These are phyloP conservation scores for Ichneumoninae sp. DNA, from an alignment of 2,888 invertebrate genomes.

Conservation along the genomic window DNA sequence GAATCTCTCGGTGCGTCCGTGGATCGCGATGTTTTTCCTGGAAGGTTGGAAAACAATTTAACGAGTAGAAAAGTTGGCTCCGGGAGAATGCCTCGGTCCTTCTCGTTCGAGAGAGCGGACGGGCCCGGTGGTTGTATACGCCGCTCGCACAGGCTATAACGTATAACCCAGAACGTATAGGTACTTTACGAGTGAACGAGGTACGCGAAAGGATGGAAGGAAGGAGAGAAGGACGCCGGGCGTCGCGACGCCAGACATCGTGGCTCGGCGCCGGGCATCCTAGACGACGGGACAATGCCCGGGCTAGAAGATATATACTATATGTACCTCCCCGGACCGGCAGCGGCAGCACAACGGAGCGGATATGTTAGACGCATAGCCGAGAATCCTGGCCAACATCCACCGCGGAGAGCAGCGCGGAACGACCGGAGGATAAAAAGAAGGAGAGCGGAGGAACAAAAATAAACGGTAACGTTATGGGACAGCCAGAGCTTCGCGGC, in stretches of 20 bases:
- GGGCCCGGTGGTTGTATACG: background rate
- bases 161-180: conserved; percentile 56
- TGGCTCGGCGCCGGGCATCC: conserved; percentile 77
- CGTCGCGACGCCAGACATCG: conserved; percentile 71
- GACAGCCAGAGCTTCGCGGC: conserved; percentile 39
- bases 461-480: conserved; percentile 44
- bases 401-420: conserved; percentile 3
- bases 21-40: conserved; percentile 39
- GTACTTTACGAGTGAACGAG: conserved; percentile 61
- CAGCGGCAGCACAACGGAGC: conserved; percentile 32
- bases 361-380: conserved; percentile 44
- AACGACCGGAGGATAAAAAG: conserved; percentile 51
- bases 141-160: conserved; percentile 16
- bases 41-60: conserved; percentile 52
- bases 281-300: conserved; percentile 81
- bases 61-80: conserved; percentile 63
- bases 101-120: too few species aligned
- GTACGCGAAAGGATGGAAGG: conserved; percentile 41
- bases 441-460: conserved; percentile 1
- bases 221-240: conserved; percentile 67
- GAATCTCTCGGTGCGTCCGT: background rate
- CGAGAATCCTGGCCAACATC: conserved; percentile 57
- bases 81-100: conserved; percentile 8
- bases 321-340: conserved; percentile 9
- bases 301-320: conserved; percentile 48